Conservation (phyloP, 1,140 invertebrate species). For the Pseudomyrmex pallidus region DNA sequence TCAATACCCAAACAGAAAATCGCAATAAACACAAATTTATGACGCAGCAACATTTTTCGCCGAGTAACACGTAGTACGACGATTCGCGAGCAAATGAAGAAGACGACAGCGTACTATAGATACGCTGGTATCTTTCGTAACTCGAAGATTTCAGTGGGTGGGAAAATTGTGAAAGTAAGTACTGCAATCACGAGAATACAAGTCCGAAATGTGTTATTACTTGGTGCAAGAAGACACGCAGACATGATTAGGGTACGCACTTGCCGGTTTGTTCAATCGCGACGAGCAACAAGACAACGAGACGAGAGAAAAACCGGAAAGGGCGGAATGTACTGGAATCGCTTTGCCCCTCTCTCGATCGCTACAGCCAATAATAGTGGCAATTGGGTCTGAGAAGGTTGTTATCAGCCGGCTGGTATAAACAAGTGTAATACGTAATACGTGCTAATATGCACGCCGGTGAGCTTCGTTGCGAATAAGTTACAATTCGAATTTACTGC, state of each 20-base stretch:
- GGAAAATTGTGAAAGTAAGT: too few species aligned
- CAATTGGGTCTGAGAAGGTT: background rate
- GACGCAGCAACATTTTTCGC: constrained; percentile 13
- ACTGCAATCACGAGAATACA: background rate
- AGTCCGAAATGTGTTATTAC: constrained; percentile 9
- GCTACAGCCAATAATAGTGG: background rate
- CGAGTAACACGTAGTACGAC: background rate
- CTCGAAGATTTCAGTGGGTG: background rate
- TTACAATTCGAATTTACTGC: too few species aligned
- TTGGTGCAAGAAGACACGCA: background rate
- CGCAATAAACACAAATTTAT: background rate
- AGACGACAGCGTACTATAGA: too few species aligned
- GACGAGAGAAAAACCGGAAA: background rate
- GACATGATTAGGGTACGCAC: constrained; percentile 1
- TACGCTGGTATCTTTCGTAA: background rate
- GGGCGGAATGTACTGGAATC: background rate
- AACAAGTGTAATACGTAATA: too few species aligned
- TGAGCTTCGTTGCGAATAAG: too few species aligned
- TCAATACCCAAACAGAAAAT: constrained; percentile 24
- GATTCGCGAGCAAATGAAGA: background rate
- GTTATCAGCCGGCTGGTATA: background rate
- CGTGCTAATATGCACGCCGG: too few species aligned
- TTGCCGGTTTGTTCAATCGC: background rate
- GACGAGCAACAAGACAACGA: background rate
- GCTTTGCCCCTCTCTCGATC: background rate